Percentiles rank a stretch among this genome's conserved stretches.
phyloP scores from a whole-genome alignment of 2,888 invertebrate species.

The Macaria liturata region DNA sequence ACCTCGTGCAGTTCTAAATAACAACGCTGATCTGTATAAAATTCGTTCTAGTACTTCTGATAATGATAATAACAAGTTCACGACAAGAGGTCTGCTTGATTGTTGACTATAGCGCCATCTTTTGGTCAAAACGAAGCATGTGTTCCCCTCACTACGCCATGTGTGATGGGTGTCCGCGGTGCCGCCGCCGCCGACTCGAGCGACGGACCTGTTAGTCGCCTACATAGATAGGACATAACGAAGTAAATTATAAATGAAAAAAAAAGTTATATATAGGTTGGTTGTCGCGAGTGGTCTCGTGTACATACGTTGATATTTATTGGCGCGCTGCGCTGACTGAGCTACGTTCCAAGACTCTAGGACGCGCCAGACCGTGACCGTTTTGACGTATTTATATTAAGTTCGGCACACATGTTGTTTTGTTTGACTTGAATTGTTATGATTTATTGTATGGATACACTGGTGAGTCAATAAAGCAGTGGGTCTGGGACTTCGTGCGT shows the following conservation, averaged over 20 bases:
- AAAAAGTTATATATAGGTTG: constrained; percentile 72
- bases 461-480: constrained; percentile 84
- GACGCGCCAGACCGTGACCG: constrained; percentile 75
- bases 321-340: constrained; percentile 71
- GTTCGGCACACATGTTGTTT: constrained; percentile 81
- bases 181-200: too few species aligned
- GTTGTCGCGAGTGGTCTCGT: constrained; percentile 72
- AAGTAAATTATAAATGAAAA: constrained; percentile 81
- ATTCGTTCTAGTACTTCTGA: too few species aligned
- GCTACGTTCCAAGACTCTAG: constrained; percentile 53
- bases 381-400: constrained; percentile 77
- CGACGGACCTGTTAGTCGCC: constrained; percentile 45
- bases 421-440: constrained; percentile 82
- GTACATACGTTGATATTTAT: constrained; percentile 81
- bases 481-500: constrained; percentile 80
- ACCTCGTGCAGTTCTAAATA: too few species aligned
- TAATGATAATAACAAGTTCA: too few species aligned
- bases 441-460: constrained; percentile 82
- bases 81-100: too few species aligned
- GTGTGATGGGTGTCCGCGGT: too few species aligned
- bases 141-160: too few species aligned
- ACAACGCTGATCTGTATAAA: too few species aligned
- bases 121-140: too few species aligned
- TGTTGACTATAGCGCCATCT: too few species aligned
- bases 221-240: constrained; percentile 81